These are phyloP conservation scores for Brachypteracias leptosomus DNA, from an alignment of 2,113 vertebrate species.

Conservation along the genomic window DNA sequence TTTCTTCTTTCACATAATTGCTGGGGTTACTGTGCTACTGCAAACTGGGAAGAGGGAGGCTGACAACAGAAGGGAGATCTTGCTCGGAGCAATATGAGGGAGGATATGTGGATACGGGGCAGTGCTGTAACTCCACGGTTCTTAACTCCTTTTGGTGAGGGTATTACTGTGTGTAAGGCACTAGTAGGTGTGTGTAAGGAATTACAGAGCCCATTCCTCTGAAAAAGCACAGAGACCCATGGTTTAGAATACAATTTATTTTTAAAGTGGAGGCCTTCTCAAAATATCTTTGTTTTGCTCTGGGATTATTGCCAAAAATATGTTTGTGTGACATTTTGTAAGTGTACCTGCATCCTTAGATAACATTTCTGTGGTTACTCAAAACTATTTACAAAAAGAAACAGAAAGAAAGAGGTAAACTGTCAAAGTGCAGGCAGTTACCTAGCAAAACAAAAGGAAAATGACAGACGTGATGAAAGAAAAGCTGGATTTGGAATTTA, in stretches of 20 bases:
- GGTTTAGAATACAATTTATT: neutral
- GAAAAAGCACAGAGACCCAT: neutral
- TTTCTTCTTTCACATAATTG: neutral
- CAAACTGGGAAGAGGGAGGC: neutral
- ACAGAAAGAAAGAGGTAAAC: neutral
- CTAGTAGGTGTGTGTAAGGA: neutral
- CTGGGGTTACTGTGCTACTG: neutral
- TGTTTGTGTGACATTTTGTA: conserved; percentile 31
- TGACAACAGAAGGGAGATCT: neutral
- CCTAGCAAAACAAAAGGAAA: neutral
- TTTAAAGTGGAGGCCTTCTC: conserved; percentile 1
- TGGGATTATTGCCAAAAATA: conserved; percentile 34
- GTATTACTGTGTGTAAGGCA: neutral
- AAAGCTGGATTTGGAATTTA: neutral
- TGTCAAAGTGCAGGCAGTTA: neutral
- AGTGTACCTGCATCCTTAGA: conserved; percentile 47
- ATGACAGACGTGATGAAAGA: neutral
- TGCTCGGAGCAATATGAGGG: neutral
- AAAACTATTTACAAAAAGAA: neutral
- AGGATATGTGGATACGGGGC: rapidly evolving
- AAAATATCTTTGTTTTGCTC: conserved; percentile 36
- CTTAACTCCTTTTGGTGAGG: rapidly evolving
- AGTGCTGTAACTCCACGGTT: neutral
- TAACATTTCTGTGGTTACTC: conserved; percentile 26
- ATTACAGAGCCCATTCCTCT: neutral